Evolutionary conservation across 2,113 vertebrate species (phyloP).

Genomic region (Probosciger aterrimus): DNA sequence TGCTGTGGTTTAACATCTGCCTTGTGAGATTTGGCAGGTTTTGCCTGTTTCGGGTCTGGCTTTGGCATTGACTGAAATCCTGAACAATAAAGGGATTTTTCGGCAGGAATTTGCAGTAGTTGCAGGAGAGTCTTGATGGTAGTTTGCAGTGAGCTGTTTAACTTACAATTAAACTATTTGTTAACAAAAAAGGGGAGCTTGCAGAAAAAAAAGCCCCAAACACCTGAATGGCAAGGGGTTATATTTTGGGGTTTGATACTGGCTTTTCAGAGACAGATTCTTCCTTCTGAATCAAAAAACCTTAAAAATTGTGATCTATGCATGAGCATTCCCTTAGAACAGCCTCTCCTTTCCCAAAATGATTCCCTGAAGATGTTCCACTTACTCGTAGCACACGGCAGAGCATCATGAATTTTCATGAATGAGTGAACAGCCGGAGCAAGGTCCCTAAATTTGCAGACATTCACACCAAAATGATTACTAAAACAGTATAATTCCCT

Average conservation of each 20-base stretch:
- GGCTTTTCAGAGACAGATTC: not conserved
- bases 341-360: not conserved
- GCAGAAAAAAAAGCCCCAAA: not conserved
- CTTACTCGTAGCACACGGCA: not conserved
- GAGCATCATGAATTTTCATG: conserved; percentile 14
- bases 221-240: not conserved
- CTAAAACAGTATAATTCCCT: not conserved
- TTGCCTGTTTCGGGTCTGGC: not conserved
- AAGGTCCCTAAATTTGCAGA: not conserved
- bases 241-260: not conserved
- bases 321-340: not conserved
- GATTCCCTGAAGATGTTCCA: not conserved
- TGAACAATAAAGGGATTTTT: not conserved
- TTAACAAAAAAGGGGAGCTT: not conserved
- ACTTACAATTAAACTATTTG: not conserved
- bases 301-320: not conserved
- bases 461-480: not conserved
- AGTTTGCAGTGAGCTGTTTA: not conserved
- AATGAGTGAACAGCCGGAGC: conserved; percentile 1
- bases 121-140: not conserved
- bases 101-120: not conserved
- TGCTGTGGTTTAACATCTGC: not conserved
- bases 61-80: not conserved
- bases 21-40: not conserved
- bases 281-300: not conserved